These are phyloP conservation scores for Lithophane ornitopus DNA, from an alignment of 2,888 invertebrate species.

Conservation along the genomic window DNA sequence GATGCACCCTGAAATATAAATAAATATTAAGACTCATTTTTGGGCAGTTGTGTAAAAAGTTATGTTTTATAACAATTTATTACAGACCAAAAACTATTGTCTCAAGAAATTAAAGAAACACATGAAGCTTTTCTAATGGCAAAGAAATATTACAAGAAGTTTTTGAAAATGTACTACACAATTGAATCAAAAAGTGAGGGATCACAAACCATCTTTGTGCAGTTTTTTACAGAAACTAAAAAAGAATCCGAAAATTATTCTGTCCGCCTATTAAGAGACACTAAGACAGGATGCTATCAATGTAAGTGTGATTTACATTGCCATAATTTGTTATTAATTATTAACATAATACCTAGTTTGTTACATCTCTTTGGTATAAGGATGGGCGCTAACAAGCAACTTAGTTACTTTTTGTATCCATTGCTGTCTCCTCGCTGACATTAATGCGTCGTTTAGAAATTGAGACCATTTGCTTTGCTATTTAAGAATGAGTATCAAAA, in stretches of 20 bases:
- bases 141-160: conserved; percentile 86
- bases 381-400: no score
- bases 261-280: conserved; percentile 75
- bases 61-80: conserved; percentile 42
- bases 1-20: background rate
- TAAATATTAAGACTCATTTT: no score
- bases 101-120: conserved; percentile 86
- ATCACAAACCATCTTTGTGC: conserved; percentile 80
- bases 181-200: conserved; percentile 78
- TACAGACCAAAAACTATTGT: conserved; percentile 83
- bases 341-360: background rate
- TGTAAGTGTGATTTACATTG: conserved; percentile 72
- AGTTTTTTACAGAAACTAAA: conserved; percentile 86
- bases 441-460: no score
- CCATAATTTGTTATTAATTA: background rate
- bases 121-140: conserved; percentile 88
- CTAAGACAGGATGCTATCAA: conserved; percentile 77
- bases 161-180: conserved; percentile 84
- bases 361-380: no score
- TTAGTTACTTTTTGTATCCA: no score
- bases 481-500: no score
- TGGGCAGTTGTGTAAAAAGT: no score
- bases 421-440: no score
- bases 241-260: conserved; percentile 84
- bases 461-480: no score